phyloP scores from a whole-genome alignment of 1,140 invertebrate genomes.

The Eupeodes corollae region DNA sequence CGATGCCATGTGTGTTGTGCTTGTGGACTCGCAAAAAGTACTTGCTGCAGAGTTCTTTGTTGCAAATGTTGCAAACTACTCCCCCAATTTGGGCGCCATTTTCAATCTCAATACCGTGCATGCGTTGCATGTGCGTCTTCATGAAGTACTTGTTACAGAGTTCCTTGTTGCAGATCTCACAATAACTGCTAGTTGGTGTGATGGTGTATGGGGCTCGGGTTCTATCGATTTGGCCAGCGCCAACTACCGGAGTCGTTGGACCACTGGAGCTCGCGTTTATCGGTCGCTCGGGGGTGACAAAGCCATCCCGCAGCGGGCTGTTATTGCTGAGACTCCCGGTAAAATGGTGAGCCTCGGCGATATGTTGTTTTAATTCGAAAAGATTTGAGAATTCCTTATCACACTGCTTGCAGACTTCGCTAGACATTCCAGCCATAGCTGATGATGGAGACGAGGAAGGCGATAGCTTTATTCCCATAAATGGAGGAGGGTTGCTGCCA shows the following conservation, averaged over 20 bases:
- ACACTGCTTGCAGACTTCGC: conserved; percentile 42
- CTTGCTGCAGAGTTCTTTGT: conserved; percentile 95
- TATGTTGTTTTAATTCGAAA: conserved; percentile 47
- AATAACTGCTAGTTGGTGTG: conserved; percentile 75
- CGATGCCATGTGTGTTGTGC: conserved; percentile 93
- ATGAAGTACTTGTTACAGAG: conserved; percentile 99
- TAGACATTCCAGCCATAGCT: conserved; percentile 18
- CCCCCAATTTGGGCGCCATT: conserved; percentile 82
- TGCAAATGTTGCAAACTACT: conserved; percentile 91
- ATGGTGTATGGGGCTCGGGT: conserved; percentile 37
- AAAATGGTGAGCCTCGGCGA: conserved; percentile 43
- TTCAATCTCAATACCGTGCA: conserved; percentile 96
- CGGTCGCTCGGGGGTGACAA: conserved; percentile 29
- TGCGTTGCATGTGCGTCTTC: conserved; percentile 98
- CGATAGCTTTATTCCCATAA: conserved; percentile 18
- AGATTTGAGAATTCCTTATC: conserved; percentile 45
- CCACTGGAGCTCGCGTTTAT: conserved; percentile 10
- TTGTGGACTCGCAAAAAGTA: conserved; percentile 96
- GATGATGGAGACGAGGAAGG: conserved; percentile 11
- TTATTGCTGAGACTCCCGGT: conserved; percentile 7
- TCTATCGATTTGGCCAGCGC: conserved; percentile 18
- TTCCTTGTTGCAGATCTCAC: conserved; percentile 99
- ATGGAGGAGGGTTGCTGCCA: conserved; percentile 11
- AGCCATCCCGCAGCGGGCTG: conserved; percentile 31
- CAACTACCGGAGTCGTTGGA: background rate